phyloP scores from a whole-genome alignment of 2,888 invertebrate genomes.

The Heterodera filipjevi region DNA sequence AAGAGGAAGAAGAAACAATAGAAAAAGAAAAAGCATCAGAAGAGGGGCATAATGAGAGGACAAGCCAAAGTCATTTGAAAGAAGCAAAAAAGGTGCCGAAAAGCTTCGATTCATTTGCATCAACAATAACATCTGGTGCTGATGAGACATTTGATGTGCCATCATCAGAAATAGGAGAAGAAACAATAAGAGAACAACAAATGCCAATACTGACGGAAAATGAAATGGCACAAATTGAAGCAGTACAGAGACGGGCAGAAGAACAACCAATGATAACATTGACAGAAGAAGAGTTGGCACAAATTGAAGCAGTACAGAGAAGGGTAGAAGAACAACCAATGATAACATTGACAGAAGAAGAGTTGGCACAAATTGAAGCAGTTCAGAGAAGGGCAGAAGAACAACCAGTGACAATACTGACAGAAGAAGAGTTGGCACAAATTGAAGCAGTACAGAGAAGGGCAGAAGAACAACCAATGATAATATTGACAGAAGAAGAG shows the following conservation, averaged over 20 bases:
- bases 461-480: no score
- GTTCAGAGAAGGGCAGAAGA: neutral
- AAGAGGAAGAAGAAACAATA: neutral
- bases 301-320: slow-evolving; percentile 37
- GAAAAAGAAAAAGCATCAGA: neutral
- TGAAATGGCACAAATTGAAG: slow-evolving; percentile 44
- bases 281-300: slow-evolving; percentile 23
- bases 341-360: no score
- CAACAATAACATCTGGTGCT: neutral
- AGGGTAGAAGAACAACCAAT: slow-evolving; percentile 16
- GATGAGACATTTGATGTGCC: neutral
- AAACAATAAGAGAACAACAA: slow-evolving; percentile 26
- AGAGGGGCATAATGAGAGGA: neutral
- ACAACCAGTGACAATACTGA: no score
- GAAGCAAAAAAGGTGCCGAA: neutral
- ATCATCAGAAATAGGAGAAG: slow-evolving; percentile 19
- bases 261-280: slow-evolving; percentile 15
- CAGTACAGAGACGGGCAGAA: slow-evolving; percentile 35
- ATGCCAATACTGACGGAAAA: slow-evolving; percentile 36
- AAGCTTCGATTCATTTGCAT: neutral
- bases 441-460: slow-evolving; percentile 42
- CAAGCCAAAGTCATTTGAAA: neutral
- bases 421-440: slow-evolving; percentile 36
- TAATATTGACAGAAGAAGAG: no score
- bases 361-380: neutral